phyloP scores from a whole-genome alignment of 2,797 vertebrate genomes.

The Benthosema pterotum region DNA sequence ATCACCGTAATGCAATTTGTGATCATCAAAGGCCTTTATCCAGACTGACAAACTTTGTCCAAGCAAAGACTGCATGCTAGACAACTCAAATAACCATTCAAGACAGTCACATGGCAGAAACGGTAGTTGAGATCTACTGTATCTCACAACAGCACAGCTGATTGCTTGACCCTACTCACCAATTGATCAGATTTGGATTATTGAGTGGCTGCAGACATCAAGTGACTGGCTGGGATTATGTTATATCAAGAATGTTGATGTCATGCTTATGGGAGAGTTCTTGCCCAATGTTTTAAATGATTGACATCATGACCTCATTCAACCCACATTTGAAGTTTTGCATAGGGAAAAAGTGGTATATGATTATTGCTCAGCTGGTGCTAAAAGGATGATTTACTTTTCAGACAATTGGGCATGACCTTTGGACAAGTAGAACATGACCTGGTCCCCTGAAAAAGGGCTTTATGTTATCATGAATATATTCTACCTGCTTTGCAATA shows the following conservation, averaged over 20 bases:
- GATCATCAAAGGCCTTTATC: neutral
- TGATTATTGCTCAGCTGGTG: slow-evolving; percentile 17
- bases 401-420: no score
- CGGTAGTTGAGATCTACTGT: slow-evolving; percentile 7
- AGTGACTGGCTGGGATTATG: slow-evolving; percentile 68
- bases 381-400: no score
- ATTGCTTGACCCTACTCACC: slow-evolving; percentile 49
- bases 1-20: neutral
- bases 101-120: slow-evolving; percentile 8
- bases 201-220: slow-evolving; percentile 80
- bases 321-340: slow-evolving; percentile 1
- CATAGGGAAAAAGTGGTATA: no score
- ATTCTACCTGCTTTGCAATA: slow-evolving; percentile 33
- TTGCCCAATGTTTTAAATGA: no score
- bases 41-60: neutral
- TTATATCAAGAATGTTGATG: neutral
- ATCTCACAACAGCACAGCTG: no score
- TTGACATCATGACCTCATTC: slow-evolving; percentile 48
- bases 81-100: no score
- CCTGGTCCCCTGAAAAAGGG: no score
- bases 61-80: neutral
- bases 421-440: no score
- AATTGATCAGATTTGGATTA: slow-evolving; percentile 78
- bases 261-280: no score
- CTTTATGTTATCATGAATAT: slow-evolving; percentile 15